Percentiles rank a stretch among this genome's conserved stretches.
Conservation (phyloP, 2,888 invertebrate genomes). For the Caradrina kadenii region DNA sequence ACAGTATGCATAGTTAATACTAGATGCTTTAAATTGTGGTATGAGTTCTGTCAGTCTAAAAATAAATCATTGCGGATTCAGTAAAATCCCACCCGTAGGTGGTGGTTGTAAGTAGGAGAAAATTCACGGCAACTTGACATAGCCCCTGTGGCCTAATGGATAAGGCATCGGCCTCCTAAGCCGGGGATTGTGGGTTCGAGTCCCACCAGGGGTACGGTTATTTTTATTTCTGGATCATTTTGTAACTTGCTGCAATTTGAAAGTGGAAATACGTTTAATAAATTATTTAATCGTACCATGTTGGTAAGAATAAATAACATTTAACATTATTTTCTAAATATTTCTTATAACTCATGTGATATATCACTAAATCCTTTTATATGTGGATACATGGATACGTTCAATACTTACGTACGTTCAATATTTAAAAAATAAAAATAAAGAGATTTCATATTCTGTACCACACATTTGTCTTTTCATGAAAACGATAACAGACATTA, state of each 20-base stretch:
- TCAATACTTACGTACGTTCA: too few relatives aligned
- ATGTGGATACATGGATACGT: too few relatives aligned
- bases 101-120: background rate
- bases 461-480: background rate
- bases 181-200: slow-evolving; percentile 95
- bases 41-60: background rate
- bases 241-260: background rate
- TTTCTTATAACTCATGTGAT: too few relatives aligned
- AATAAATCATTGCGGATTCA: background rate
- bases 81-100: background rate
- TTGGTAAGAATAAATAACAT: too few relatives aligned
- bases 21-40: too few relatives aligned
- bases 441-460: too few relatives aligned
- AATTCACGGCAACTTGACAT: rapidly evolving
- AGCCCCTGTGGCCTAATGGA: slow-evolving; percentile 91
- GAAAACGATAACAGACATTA: background rate
- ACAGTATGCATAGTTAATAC: too few relatives aligned
- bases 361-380: too few relatives aligned
- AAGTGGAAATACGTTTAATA: background rate
- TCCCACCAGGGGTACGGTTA: slow-evolving; percentile 92
- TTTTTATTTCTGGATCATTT: slow-evolving; percentile 1
- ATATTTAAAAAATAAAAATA: too few relatives aligned
- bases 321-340: too few relatives aligned
- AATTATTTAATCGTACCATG: background rate
- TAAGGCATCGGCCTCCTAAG: slow-evolving; percentile 95